Percentiles rank a stretch among this genome's conserved stretches.
Conservation (phyloP, 2,888 invertebrate genomes). For the Drosophila birchii region DNA sequence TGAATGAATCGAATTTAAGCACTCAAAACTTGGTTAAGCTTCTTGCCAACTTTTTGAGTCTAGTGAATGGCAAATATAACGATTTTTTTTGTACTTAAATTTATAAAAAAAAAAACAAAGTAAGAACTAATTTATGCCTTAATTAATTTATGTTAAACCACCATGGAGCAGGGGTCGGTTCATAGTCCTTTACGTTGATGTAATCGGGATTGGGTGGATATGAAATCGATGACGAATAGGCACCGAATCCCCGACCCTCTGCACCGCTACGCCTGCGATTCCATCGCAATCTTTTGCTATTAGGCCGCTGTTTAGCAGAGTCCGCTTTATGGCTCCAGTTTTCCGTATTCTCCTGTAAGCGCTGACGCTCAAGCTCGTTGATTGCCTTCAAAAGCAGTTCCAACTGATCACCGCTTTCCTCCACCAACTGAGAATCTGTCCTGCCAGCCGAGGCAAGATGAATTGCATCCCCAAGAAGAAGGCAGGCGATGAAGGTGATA, state of each 20-base stretch:
- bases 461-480: background rate
- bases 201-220: constrained; percentile 51
- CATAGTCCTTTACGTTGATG: constrained; percentile 50
- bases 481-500: background rate
- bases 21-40: background rate
- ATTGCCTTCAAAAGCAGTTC: constrained; percentile 48
- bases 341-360: constrained; percentile 9
- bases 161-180: constrained; percentile 38
- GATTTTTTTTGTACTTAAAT: background rate
- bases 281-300: constrained; percentile 62
- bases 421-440: background rate
- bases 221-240: constrained; percentile 4
- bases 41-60: background rate
- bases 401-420: constrained; percentile 31
- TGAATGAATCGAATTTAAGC: background rate
- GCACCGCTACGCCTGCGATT: constrained; percentile 36
- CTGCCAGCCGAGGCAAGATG: background rate
- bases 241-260: background rate
- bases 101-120: constrained; percentile 1
- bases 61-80: background rate
- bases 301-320: constrained; percentile 34
- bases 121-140: background rate
- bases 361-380: constrained; percentile 53
- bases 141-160: constrained; percentile 48
- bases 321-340: background rate